Evolutionary conservation across 2,888 invertebrate genomes (phyloP).

Genomic region (Stenurella melanura): DNA sequence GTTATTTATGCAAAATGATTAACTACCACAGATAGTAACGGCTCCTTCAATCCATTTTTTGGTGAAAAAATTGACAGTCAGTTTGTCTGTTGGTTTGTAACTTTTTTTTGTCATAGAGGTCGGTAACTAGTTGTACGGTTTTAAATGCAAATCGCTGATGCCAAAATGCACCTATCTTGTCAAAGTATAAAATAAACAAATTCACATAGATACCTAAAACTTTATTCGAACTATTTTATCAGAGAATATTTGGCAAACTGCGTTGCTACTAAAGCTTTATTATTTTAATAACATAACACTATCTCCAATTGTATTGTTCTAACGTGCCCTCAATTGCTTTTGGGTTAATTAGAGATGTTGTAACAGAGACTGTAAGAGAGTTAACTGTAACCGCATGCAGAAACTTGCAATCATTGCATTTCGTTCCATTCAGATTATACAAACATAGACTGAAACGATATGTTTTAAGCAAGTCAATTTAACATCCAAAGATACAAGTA

Average conservation of each 20-base stretch:
- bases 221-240: neutral
- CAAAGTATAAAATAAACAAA: neutral
- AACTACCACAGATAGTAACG: no score
- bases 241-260: neutral
- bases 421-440: neutral
- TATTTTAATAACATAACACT: neutral
- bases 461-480: no score
- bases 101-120: no score
- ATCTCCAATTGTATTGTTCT: neutral
- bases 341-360: constrained; percentile 2
- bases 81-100: no score
- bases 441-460: neutral
- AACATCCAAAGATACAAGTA: no score
- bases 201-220: neutral
- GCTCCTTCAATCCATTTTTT: no score
- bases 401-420: constrained; percentile 1
- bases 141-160: no score
- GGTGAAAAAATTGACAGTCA: no score
- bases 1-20: no score
- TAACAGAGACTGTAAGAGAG: neutral
- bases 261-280: neutral
- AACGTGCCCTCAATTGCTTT: neutral
- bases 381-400: constrained; percentile 1
- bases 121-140: no score
- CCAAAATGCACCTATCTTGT: no score